Evolutionary conservation across 2,113 vertebrate species (phyloP), one percentile per base, ranked within the genome.

Genomic region (Rutilus rutilus): DNA sequence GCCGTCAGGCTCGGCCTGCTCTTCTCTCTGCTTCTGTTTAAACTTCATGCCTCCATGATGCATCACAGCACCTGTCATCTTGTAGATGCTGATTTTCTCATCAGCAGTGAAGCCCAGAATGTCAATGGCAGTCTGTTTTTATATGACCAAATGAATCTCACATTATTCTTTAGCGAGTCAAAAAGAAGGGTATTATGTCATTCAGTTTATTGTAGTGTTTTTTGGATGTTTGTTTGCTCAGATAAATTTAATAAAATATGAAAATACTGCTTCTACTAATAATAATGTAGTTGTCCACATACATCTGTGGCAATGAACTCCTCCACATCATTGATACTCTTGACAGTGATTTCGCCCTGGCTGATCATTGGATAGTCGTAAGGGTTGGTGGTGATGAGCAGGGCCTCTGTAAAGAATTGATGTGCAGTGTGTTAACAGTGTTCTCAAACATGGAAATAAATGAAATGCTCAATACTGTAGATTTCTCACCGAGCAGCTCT

Each of bases 371-470:
- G 95, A 74, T 65, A 97, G 89, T 97, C 96, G 73, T 92, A 97
- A 0, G 97, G 97, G 85, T 97, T 97, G 67, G 95, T 97, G 80
- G 96, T 96, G 10, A 97, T 97, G 81, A 97, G 94, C 25, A 97
- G 94, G 50, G 89, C 91, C 89, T 92, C 92, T 93, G 86, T 23
- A 12, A 82, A 33, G 25, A 33, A 2, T 47, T 64, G 6, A 81
- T 23, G n/a, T 52, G n/a, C 42, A 23, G 9, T 1, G 33, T 65
- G 5, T 52, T 33, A 82, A 36, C 45, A 52, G 39, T 9, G 42
- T 0, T 67, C 14, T 67, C 6, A 52, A 33, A 81, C n/a, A 9
- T 5, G 6, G 8, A 23, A 33, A 33, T 39, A 19, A 42, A 33
- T 60, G 17, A 80, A 62, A 11, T 5, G 23, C 62, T 52, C 9